These are phyloP conservation scores for Xanthostigma xanthostigma DNA, from an alignment of 2,888 invertebrate genomes.

Conservation along the genomic window DNA sequence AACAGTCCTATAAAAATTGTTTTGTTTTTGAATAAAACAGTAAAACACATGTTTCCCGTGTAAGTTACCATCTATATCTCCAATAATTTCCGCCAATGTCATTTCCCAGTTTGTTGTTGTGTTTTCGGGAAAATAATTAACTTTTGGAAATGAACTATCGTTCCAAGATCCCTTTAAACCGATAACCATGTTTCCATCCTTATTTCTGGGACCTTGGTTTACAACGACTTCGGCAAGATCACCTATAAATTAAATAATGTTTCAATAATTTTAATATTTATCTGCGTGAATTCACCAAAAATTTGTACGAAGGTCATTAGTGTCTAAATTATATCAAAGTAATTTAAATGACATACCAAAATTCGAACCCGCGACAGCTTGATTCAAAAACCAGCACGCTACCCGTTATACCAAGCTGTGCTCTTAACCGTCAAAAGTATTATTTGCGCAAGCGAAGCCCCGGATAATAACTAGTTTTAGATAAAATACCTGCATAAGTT, in stretches of 20 bases:
- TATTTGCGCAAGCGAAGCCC: too few relatives aligned
- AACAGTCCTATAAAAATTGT: constrained; percentile 34
- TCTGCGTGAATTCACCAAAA: neutral
- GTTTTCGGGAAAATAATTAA: constrained; percentile 36
- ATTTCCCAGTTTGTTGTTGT: constrained; percentile 40
- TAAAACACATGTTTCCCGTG: too few relatives aligned
- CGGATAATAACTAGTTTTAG: neutral
- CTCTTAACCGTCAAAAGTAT: too few relatives aligned
- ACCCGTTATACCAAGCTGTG: too few relatives aligned
- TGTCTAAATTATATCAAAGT: too few relatives aligned
- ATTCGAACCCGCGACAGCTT: too few relatives aligned
- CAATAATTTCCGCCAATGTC: constrained; percentile 52
- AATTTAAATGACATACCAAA: too few relatives aligned
- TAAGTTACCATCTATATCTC: constrained; percentile 46
- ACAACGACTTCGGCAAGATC: constrained; percentile 52
- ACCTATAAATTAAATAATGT: constrained; percentile 29
- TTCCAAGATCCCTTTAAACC: constrained; percentile 50
- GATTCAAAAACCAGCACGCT: too few relatives aligned
- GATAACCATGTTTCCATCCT: constrained; percentile 32
- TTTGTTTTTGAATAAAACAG: neutral
- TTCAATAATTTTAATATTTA: neutral
- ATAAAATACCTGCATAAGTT: constrained; percentile 36
- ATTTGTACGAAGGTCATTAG: too few relatives aligned
- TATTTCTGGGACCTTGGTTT: constrained; percentile 42
- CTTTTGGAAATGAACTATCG: constrained; percentile 40